phyloP scores from a whole-genome alignment of 2,888 invertebrate genomes.

The Leucania comma region DNA sequence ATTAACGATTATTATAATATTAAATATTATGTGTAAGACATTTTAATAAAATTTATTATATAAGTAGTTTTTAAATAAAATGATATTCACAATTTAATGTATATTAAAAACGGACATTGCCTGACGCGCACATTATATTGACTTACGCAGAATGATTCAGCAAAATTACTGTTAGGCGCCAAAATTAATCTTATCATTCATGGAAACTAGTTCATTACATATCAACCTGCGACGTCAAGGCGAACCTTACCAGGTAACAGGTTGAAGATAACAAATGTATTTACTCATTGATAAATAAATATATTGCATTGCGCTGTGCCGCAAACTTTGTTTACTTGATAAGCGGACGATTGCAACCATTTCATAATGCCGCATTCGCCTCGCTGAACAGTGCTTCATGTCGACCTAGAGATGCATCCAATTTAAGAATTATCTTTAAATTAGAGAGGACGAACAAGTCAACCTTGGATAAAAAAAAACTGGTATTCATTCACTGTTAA shows the following conservation, averaged over 20 bases:
- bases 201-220: conserved; percentile 81
- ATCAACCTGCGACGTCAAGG: conserved; percentile 72
- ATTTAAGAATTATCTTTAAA: conserved; percentile 54
- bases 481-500: conserved; percentile 55
- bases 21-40: not conserved
- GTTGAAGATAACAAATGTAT: conserved; percentile 71
- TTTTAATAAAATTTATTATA: not conserved
- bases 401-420: conserved; percentile 48
- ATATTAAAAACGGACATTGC: conserved; percentile 22
- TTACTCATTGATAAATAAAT: conserved; percentile 74
- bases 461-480: conserved; percentile 58
- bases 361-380: conserved; percentile 30
- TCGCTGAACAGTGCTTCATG: conserved; percentile 9
- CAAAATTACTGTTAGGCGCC: conserved; percentile 74
- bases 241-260: conserved; percentile 73
- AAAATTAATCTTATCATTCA: conserved; percentile 80
- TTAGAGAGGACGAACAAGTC: conserved; percentile 47
- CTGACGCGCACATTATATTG: conserved; percentile 25
- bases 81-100: not conserved
- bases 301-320: conserved; percentile 67
- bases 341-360: conserved; percentile 53
- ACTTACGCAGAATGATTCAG: conserved; percentile 59
- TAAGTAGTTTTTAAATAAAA: not conserved
- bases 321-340: conserved; percentile 73
- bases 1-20: conserved; percentile 29